phyloP scores from a whole-genome alignment of 2,888 invertebrate genomes.

The Craniophora ligustri region DNA sequence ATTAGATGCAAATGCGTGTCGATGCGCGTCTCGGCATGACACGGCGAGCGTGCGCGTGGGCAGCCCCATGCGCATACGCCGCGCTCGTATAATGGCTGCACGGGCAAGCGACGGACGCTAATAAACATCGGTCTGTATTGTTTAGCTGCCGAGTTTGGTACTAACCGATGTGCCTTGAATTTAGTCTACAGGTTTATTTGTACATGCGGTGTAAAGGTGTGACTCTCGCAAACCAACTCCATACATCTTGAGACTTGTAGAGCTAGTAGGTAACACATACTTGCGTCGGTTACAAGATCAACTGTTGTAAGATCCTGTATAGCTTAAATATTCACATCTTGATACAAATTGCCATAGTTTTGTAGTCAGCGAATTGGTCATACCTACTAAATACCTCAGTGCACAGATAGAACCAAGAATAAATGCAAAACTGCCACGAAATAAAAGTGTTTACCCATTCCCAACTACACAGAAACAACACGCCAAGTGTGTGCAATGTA shows the following conservation, averaged over 20 bases:
- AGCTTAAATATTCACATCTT: too few relatives aligned
- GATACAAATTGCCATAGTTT: too few relatives aligned
- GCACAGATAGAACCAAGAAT: constrained; percentile 6
- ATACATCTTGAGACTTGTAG: background rate
- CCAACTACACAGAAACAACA: constrained; percentile 13
- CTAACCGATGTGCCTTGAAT: constrained; percentile 22
- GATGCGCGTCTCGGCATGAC: constrained; percentile 41
- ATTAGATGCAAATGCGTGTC: constrained; percentile 61
- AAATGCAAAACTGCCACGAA: constrained; percentile 3
- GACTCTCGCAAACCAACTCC: background rate
- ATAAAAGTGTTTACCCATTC: constrained; percentile 15
- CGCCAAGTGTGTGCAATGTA: constrained; percentile 6
- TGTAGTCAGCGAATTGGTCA: too few relatives aligned
- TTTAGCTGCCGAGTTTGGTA: constrained; percentile 22
- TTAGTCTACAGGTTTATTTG: constrained; percentile 13
- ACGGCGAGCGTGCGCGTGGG: constrained; percentile 34
- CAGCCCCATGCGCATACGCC: constrained; percentile 17
- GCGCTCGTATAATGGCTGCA: constrained; percentile 18
- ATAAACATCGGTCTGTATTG: constrained; percentile 39
- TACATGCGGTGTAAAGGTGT: background rate
- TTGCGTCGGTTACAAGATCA: too few relatives aligned
- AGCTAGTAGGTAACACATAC: too few relatives aligned
- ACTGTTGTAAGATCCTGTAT: too few relatives aligned
- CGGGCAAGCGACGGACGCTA: constrained; percentile 15
- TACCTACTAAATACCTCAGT: background rate